phyloP scores from a whole-genome alignment of 2,888 invertebrate species.

The Caenorhabditis afra region DNA sequence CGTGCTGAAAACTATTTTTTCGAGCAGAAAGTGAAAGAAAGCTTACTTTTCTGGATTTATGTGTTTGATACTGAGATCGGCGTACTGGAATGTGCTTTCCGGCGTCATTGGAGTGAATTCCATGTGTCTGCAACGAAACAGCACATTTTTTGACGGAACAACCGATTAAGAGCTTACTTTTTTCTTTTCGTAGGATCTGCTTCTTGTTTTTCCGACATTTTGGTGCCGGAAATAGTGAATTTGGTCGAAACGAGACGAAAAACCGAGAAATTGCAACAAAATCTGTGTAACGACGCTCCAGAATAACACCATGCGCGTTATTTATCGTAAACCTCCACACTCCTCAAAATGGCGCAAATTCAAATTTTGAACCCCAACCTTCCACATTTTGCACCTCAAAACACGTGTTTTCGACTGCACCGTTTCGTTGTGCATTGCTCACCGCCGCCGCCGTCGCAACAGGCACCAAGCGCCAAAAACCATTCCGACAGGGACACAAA shows the following conservation, averaged over 20 bases:
- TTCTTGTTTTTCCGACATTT: slow-evolving; percentile 17
- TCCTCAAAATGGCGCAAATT: not conserved
- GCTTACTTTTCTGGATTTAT: slow-evolving; percentile 57
- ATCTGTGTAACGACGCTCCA: slow-evolving; percentile 31
- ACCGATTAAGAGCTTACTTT: slow-evolving; percentile 24
- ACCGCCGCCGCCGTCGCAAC: not conserved
- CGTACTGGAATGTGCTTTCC: slow-evolving; percentile 70
- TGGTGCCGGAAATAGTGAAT: not conserved
- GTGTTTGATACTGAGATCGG: slow-evolving; percentile 77
- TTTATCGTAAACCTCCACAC: slow-evolving; percentile 28
- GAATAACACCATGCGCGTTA: slow-evolving; percentile 20
- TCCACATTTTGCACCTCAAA: slow-evolving; percentile 5
- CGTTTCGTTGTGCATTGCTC: slow-evolving; percentile 41
- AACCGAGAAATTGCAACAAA: not conserved
- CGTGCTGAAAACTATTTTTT: slow-evolving; percentile 34
- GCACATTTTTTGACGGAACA: not conserved
- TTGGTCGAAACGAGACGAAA: not conserved
- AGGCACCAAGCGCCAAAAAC: slow-evolving; percentile 44
- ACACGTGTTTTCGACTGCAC: slow-evolving; percentile 1
- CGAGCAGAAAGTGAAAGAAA: too few species aligned
- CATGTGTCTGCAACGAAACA: slow-evolving; percentile 29
- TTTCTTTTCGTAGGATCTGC: slow-evolving; percentile 13
- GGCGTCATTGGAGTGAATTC: slow-evolving; percentile 58
- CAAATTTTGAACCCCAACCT: not conserved
- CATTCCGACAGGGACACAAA: slow-evolving; percentile 22